Evolutionary conservation across 2,888 invertebrate species (phyloP).

Genomic region (Apamea crenata): DNA sequence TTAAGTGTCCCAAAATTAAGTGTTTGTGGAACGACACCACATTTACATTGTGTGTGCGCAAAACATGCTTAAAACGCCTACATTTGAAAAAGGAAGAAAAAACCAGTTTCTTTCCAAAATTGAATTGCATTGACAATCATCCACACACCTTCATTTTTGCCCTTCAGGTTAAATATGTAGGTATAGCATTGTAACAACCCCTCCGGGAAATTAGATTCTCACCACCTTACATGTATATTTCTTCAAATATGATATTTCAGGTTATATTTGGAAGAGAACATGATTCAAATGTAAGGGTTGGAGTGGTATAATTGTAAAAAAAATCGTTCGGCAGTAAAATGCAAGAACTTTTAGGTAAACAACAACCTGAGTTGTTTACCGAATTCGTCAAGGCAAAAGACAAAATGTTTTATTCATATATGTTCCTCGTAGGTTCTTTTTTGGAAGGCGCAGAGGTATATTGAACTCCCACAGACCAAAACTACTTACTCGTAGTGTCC

Average conservation of each 20-base stretch:
- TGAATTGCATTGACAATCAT: constrained; percentile 8
- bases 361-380: background rate
- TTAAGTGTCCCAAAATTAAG: no score
- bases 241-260: constrained; percentile 35
- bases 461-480: background rate
- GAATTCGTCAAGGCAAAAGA: background rate
- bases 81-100: background rate
- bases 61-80: background rate
- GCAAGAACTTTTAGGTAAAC: background rate
- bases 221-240: background rate
- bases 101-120: background rate
- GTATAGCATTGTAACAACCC: constrained; percentile 3
- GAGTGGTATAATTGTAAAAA: background rate
- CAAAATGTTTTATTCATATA: background rate
- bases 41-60: background rate
- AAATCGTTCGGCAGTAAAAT: background rate
- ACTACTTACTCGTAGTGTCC: no score
- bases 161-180: constrained; percentile 11
- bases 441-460: background rate
- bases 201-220: constrained; percentile 43
- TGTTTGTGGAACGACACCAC: no score
- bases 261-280: constrained; percentile 14
- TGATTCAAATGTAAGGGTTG: constrained; percentile 9
- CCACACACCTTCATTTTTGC: constrained; percentile 6
- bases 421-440: background rate